Base-by-base conservation (phyloP, 2,888 invertebrate genomes). In the Melieria omissa region DNA sequence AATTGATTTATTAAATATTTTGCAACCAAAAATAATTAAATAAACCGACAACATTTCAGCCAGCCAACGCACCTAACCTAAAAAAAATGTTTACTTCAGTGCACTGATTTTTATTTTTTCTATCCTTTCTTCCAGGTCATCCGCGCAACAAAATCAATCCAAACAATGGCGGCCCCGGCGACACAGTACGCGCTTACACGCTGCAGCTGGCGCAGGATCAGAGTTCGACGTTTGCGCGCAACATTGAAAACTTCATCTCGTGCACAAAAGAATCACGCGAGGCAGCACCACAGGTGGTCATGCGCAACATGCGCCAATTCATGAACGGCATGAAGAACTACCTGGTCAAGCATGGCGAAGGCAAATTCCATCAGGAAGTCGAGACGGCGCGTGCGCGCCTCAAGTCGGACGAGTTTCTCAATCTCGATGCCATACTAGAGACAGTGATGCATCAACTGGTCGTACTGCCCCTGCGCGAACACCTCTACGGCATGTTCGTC, bases 321-420 rank as follows among this genome's bases (percentile, higher is more conserved):
- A 97, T 98, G 95, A 97, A 95, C 14, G 98, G 98, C 70, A 98
- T 99, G 93, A 98, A 98, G 87, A 99, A 99, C 87, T 99, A 98
- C 87, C 89, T 98, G 73, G 95, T 98, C 47, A 97, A 97, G 82
- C 96, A 97, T 81, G 98, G 98, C 16, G 98, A 98, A 85, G 92
- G 94, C 74, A 95, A 95, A 79, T 95, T 98, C 84, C 95, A 96
- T 83, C 93, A 93, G 79, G 93, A 97, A 85, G 95, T 98, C 61
- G 95, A 97, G 86, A 80, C 82, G 68, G 86, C 87, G 3, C 78
- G 87, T 64, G 85, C 88, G 4, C 89, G 93, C 89, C 89, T 98
- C 71, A 95, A 94, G 84, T 89, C 94, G 4, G 95, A 95, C 74
- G 97, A 98, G 86, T 97, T 98, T 85, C 90, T 98, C 81, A 98